Conservation (phyloP, 2,113 vertebrate species). For the Stercorarius parasiticus region DNA sequence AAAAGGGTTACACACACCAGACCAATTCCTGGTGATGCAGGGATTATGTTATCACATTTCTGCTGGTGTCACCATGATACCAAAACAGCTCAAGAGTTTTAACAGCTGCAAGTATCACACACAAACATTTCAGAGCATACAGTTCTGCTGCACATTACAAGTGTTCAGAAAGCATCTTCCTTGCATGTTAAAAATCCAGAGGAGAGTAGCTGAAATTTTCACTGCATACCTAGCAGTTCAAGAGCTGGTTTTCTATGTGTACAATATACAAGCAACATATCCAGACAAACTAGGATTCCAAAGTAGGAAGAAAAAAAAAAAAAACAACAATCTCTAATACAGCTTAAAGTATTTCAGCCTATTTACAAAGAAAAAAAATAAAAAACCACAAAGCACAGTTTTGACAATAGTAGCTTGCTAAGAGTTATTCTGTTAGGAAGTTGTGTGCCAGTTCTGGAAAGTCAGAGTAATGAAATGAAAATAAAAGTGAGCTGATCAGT, state of each 20-base stretch:
- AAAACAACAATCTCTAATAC: background rate
- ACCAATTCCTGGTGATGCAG: background rate
- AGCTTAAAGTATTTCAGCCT: background rate
- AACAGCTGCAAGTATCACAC: slow-evolving; percentile 30
- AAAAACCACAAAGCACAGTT: background rate
- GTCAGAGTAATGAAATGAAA: slow-evolving; percentile 29
- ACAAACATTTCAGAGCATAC: background rate
- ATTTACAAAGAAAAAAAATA: background rate
- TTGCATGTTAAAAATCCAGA: background rate
- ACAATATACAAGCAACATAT: background rate
- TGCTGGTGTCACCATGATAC: slow-evolving; percentile 17
- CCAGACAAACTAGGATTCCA: background rate
- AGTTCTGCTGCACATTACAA: background rate
- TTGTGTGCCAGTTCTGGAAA: slow-evolving; percentile 20
- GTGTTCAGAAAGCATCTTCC: background rate
- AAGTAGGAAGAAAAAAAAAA: background rate
- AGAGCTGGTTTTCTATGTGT: background rate
- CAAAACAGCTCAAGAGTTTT: slow-evolving; percentile 10
- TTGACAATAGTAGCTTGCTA: background rate
- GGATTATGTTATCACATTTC: slow-evolving; percentile 39
- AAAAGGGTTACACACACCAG: background rate
- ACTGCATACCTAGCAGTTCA: background rate
- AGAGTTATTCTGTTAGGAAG: background rate
- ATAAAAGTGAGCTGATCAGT: background rate
- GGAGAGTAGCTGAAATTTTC: background rate